These are phyloP conservation scores for Aelia acuminata DNA, from an alignment of 2,888 invertebrate species.

Conservation along the genomic window DNA sequence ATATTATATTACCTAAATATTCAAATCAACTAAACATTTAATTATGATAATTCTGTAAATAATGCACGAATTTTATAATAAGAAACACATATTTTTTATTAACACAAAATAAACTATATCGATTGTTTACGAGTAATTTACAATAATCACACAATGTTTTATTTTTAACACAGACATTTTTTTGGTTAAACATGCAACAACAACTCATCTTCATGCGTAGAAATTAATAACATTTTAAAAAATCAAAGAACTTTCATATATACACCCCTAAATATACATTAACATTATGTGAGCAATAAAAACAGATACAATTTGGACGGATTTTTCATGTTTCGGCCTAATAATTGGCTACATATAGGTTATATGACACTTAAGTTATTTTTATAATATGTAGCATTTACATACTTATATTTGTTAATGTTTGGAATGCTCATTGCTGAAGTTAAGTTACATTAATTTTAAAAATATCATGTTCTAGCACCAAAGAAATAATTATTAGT, in stretches of 20 bases:
- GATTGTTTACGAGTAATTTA: background rate
- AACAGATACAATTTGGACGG: background rate
- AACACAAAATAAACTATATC: constrained; percentile 35
- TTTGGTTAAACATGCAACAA: background rate
- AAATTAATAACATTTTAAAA: background rate
- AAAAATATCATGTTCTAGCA: too few species aligned
- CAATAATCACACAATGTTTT: background rate
- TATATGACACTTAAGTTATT: too few species aligned
- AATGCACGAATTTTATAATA: background rate
- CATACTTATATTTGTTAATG: too few species aligned
- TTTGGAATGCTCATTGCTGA: too few species aligned
- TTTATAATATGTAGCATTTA: too few species aligned
- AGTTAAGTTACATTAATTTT: too few species aligned
- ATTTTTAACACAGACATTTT: background rate
- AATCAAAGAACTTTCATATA: background rate
- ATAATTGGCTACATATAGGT: too few species aligned
- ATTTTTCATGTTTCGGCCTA: background rate
- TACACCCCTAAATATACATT: background rate
- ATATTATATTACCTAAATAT: too few species aligned
- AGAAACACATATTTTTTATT: background rate
- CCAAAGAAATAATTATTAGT: too few species aligned
- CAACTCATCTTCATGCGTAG: background rate
- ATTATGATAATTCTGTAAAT: background rate
- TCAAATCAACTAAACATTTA: too few species aligned
- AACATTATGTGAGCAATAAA: background rate